phyloP scores from a whole-genome alignment of 2,888 invertebrate genomes.

The Xylota segnis region DNA sequence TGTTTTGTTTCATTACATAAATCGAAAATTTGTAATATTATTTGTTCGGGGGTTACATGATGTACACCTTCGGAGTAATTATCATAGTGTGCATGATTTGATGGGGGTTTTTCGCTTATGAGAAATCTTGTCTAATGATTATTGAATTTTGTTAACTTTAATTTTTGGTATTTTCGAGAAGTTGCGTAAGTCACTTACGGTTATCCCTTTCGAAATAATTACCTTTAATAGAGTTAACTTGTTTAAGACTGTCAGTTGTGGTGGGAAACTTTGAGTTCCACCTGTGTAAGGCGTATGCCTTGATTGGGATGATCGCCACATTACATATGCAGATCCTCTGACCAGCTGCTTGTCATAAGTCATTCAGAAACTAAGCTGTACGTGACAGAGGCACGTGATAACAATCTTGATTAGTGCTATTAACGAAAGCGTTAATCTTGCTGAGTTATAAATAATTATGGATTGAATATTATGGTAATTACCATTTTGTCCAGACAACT shows the following conservation, averaged over 20 bases:
- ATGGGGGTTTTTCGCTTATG: constrained; percentile 14
- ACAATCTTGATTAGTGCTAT: constrained; percentile 1
- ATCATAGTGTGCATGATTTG: constrained; percentile 50
- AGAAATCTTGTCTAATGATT: constrained; percentile 34
- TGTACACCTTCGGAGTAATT: constrained; percentile 40
- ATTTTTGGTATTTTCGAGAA: neutral
- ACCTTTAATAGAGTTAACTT: neutral
- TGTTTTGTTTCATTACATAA: constrained; percentile 54
- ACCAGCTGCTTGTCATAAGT: neutral
- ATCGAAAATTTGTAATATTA: constrained; percentile 56
- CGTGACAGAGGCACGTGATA: constrained; percentile 34
- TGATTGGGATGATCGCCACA: neutral
- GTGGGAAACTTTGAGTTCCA: neutral
- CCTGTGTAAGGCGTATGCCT: neutral
- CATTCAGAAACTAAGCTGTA: constrained; percentile 8
- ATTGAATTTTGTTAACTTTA: constrained; percentile 37
- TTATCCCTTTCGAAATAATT: constrained; percentile 33
- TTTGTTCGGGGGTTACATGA: constrained; percentile 54
- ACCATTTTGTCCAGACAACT: neutral
- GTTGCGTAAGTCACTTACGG: constrained; percentile 20
- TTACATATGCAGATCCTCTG: neutral
- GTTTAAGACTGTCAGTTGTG: no score
- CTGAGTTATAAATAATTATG: neutral
- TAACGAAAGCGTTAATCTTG: neutral
- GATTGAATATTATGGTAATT: constrained; percentile 1